phyloP scores from a whole-genome alignment of 2,113 vertebrate species.

The Nicator chloris region DNA sequence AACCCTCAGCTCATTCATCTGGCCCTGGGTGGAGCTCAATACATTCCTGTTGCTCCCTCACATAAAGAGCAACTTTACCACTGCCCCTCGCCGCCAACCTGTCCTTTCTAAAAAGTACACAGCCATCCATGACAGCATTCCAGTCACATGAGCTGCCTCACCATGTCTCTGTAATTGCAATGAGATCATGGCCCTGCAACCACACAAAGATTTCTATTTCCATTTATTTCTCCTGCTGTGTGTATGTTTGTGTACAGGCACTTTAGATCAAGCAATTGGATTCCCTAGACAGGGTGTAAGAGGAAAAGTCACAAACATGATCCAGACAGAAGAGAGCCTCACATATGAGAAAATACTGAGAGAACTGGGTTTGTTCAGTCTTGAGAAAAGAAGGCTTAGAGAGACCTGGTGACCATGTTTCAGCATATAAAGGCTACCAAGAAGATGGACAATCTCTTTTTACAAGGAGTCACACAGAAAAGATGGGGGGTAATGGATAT shows the following conservation, averaged over 20 bases:
- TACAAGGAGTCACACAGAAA: neutral
- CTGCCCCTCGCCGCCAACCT: fast-evolving
- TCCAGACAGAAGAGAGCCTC: neutral
- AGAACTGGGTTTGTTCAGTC: neutral
- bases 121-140: neutral
- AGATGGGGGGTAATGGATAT: neutral
- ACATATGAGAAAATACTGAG: neutral
- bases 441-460: neutral
- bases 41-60: neutral
- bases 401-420: neutral
- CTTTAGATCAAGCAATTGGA: neutral
- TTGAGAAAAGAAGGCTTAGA: neutral
- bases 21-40: neutral
- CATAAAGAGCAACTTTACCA: neutral
- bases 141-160: neutral
- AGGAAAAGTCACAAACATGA: neutral
- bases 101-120: neutral
- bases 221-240: neutral
- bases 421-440: neutral
- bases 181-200: neutral
- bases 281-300: neutral
- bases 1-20: neutral
- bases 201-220: neutral
- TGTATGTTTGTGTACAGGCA: neutral
- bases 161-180: neutral